A percentile compares a stretch with the other conserved stretches of the same genome.
Conservation (phyloP, 2,797 vertebrate genomes). For the Tarsius wallacei region DNA sequence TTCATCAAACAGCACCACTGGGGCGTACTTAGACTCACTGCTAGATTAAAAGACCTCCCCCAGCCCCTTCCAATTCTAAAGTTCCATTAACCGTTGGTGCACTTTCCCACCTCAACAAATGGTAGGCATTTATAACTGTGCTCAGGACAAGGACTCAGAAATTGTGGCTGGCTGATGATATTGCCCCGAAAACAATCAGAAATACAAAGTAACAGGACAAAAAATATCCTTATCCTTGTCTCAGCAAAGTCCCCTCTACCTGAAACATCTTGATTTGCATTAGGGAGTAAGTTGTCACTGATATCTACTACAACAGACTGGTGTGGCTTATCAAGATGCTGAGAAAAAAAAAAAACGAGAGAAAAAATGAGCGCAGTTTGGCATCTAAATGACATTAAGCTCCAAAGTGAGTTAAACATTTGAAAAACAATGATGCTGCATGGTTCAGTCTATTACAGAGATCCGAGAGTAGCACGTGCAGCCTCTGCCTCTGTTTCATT, state of each 20-base stretch:
- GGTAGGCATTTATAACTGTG: background rate
- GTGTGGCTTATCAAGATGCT: background rate
- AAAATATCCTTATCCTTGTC: background rate
- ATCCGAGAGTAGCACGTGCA: background rate
- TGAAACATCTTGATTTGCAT: constrained; percentile 22
- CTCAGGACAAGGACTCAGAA: background rate
- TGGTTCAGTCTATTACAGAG: background rate
- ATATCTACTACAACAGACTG: background rate
- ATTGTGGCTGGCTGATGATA: background rate
- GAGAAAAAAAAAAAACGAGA: background rate
- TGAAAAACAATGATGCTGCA: background rate
- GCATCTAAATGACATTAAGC: background rate
- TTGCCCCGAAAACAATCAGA: background rate
- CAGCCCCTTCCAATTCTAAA: background rate
- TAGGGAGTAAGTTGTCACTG: background rate
- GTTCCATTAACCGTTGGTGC: background rate
- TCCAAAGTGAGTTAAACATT: background rate
- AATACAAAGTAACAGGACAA: constrained; percentile 17
- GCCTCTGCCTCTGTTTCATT: background rate
- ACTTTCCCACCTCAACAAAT: background rate
- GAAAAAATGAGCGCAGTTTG: background rate
- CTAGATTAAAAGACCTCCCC: background rate
- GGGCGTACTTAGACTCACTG: background rate
- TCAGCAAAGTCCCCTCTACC: background rate
- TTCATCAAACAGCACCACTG: background rate